phyloP scores from a whole-genome alignment of 2,113 vertebrate genomes.

The Pagrus major region DNA sequence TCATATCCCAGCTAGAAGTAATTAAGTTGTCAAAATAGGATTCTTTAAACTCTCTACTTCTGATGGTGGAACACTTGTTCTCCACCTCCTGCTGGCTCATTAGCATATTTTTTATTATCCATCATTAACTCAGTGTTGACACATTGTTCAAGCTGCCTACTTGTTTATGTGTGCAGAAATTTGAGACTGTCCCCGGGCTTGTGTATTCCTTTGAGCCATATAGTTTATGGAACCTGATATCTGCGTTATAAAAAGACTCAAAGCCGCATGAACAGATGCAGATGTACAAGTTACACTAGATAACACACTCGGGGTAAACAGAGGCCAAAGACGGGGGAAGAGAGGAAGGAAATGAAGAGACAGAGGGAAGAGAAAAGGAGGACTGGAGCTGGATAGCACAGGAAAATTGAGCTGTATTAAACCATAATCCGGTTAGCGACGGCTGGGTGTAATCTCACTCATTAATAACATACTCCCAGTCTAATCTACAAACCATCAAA shows the following conservation, averaged over 20 bases:
- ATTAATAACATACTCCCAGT: slow-evolving; percentile 71
- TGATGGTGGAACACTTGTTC: slow-evolving; percentile 54
- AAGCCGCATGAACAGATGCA: not conserved
- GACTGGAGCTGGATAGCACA: slow-evolving; percentile 33
- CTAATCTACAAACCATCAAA: slow-evolving; percentile 77
- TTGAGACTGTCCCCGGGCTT: slow-evolving; percentile 25
- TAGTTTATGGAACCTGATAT: slow-evolving; percentile 11
- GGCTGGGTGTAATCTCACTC: slow-evolving; percentile 76
- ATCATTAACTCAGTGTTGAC: slow-evolving; percentile 66
- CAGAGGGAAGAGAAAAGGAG: slow-evolving; percentile 22
- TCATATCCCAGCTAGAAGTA: slow-evolving; percentile 76
- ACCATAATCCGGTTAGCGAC: slow-evolving; percentile 78
- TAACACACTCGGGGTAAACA: slow-evolving; percentile 13
- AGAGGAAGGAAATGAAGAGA: slow-evolving; percentile 28
- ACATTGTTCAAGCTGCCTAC: slow-evolving; percentile 49
- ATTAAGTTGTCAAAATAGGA: slow-evolving; percentile 82
- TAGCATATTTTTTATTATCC: slow-evolving; percentile 79
- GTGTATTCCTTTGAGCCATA: not conserved
- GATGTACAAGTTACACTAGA: not conserved
- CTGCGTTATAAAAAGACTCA: slow-evolving; percentile 4
- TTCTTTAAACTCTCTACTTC: slow-evolving; percentile 68
- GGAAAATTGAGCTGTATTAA: slow-evolving; percentile 71
- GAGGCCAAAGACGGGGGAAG: slow-evolving; percentile 33
- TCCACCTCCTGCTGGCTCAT: slow-evolving; percentile 67
- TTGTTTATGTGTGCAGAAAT: slow-evolving; percentile 15